Percentiles rank a stretch among this genome's conserved stretches.
Conservation (phyloP, 2,888 invertebrate species). For the Pterostichus madidus region DNA sequence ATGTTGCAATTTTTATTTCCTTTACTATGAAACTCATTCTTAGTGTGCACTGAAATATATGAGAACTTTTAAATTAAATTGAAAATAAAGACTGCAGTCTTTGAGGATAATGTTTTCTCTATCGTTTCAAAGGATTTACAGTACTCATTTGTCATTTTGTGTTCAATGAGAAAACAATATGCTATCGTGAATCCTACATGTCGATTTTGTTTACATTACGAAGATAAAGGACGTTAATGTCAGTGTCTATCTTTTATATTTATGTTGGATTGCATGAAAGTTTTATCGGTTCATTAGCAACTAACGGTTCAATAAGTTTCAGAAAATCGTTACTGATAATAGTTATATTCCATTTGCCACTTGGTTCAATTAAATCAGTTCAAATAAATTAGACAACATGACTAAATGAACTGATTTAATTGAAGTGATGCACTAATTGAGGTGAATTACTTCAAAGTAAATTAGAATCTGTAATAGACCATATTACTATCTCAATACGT, state of each 20-base stretch:
- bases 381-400: too few relatives aligned
- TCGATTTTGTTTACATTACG: not conserved
- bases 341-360: too few relatives aligned
- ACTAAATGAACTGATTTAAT: too few relatives aligned
- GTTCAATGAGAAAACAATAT: constrained; percentile 13
- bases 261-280: too few relatives aligned
- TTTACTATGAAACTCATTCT: not conserved
- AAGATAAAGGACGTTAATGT: not conserved
- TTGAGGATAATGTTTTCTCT: constrained; percentile 2
- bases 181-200: not conserved
- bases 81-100: constrained; percentile 19
- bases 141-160: constrained; percentile 20
- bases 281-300: too few relatives aligned
- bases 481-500: too few relatives aligned
- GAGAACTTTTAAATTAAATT: constrained; percentile 1
- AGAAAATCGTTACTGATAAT: too few relatives aligned
- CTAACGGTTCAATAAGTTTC: too few relatives aligned
- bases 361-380: too few relatives aligned
- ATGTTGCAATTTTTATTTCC: not conserved
- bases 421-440: too few relatives aligned
- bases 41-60: not conserved
- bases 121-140: not conserved
- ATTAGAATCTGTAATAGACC: too few relatives aligned
- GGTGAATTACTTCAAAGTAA: too few relatives aligned
- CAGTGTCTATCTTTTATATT: not conserved